phyloP scores from a whole-genome alignment of 2,888 invertebrate genomes.

The Papilio gigon region DNA sequence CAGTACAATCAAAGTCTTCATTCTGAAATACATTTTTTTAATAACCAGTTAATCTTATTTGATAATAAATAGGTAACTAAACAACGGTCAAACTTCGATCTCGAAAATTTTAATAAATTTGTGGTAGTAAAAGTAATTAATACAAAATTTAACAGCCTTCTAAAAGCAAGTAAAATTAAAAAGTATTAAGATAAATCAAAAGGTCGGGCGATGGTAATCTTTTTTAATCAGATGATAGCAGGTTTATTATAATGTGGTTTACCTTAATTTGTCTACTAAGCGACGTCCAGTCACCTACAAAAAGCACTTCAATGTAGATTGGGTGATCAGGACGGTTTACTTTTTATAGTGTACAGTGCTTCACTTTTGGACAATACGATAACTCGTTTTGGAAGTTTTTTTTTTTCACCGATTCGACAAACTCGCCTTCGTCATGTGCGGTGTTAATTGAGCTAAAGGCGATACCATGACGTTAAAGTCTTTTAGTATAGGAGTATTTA shows the following conservation, averaged over 20 bases:
- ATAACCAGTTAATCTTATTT: neutral
- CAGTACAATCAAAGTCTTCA: constrained; percentile 57
- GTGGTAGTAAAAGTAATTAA: too few relatives aligned
- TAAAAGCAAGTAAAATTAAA: too few relatives aligned
- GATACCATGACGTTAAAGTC: constrained; percentile 6
- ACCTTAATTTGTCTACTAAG: constrained; percentile 23
- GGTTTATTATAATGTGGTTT: neutral
- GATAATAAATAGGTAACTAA: neutral
- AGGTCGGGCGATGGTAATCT: too few relatives aligned
- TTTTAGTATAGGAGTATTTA: neutral
- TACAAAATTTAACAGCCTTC: too few relatives aligned
- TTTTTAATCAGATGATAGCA: neutral
- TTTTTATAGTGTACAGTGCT: constrained; percentile 54
- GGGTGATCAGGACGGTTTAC: constrained; percentile 39
- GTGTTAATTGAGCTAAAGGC: constrained; percentile 39
- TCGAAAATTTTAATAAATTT: too few relatives aligned
- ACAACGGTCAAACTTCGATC: neutral
- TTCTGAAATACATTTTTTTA: constrained; percentile 50
- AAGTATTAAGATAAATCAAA: too few relatives aligned
- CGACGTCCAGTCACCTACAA: neutral
- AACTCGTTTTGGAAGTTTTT: constrained; percentile 53
- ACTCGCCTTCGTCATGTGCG: constrained; percentile 42
- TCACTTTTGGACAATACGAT: constrained; percentile 46
- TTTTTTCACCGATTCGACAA: constrained; percentile 43
- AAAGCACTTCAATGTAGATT: constrained; percentile 3